Conservation (phyloP, 2,888 invertebrate species). For the Plemyria rubiginata region DNA sequence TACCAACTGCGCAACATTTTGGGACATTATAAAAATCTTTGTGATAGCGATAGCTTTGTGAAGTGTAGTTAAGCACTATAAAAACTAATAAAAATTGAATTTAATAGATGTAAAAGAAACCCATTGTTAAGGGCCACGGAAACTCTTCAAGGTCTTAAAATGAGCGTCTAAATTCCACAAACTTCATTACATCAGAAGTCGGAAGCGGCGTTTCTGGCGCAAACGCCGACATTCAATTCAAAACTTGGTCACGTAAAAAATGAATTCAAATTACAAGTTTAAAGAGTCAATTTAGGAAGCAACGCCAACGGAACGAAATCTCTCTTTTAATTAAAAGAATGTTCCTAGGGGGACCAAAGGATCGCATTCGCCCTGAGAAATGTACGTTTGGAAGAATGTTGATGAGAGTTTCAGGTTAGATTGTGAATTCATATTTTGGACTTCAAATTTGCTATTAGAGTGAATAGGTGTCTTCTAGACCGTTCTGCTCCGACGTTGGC, state of each 20-base stretch:
- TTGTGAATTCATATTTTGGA: conserved; percentile 13
- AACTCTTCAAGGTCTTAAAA: conserved; percentile 17
- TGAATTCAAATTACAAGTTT: conserved; percentile 66
- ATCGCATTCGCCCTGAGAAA: conserved; percentile 27
- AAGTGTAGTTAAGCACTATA: no score
- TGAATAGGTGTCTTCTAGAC: no score
- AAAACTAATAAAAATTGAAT: no score
- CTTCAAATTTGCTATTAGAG: no score
- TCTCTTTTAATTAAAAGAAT: conserved; percentile 65
- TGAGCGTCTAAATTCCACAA: conserved; percentile 8
- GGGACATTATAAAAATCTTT: no score
- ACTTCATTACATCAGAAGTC: conserved; percentile 28
- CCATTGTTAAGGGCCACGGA: conserved; percentile 6
- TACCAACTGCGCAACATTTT: no score
- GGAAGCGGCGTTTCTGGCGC: conserved; percentile 33
- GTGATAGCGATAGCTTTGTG: no score
- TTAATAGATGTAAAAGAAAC: no score
- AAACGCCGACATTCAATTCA: conserved; percentile 38
- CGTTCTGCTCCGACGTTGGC: no score
- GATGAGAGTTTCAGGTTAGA: conserved; percentile 16
- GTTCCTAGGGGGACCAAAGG: conserved; percentile 43
- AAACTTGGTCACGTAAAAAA: conserved; percentile 50
- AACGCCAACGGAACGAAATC: conserved; percentile 38
- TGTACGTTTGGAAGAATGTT: conserved; percentile 26
- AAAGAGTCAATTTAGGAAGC: conserved; percentile 67